Percentiles rank a stretch among this genome's conserved stretches.
Evolutionary conservation across 2,797 vertebrate genomes (phyloP).

Genomic region (Onychomys leucogaster): DNA sequence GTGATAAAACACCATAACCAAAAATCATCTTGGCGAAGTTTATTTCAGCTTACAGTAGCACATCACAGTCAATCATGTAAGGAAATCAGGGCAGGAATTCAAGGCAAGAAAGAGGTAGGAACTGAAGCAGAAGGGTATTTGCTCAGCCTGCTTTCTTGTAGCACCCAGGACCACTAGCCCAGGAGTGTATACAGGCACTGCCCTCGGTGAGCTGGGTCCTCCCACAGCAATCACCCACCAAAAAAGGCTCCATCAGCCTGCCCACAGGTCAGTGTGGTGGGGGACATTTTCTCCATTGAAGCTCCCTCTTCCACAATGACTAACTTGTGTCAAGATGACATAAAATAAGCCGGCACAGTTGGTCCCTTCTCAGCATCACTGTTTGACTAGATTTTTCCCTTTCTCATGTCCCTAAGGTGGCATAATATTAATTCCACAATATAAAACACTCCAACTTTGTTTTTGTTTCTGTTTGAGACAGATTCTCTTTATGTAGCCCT

Average conservation of each 20-base stretch:
- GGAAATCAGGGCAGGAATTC: background rate
- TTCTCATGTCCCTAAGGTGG: background rate
- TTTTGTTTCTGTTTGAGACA: background rate
- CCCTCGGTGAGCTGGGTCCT: background rate
- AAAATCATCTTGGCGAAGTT: background rate
- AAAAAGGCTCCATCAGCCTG: background rate
- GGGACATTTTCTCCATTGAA: background rate
- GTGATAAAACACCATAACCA: background rate
- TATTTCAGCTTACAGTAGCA: background rate
- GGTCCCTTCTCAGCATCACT: background rate
- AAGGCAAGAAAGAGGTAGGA: background rate
- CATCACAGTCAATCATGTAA: background rate
- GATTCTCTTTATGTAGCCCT: background rate
- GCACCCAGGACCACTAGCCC: background rate
- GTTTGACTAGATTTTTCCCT: background rate
- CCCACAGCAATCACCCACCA: background rate
- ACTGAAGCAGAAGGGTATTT: background rate
- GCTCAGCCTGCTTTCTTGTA: background rate
- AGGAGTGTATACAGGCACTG: background rate
- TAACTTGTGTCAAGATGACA: background rate
- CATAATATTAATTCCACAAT: background rate
- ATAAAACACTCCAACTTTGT: background rate
- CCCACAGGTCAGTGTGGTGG: background rate
- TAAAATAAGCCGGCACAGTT: too few relatives aligned
- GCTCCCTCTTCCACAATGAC: background rate